phyloP scores from a whole-genome alignment of 2,113 vertebrate species.

The Cynocephalus volans region DNA sequence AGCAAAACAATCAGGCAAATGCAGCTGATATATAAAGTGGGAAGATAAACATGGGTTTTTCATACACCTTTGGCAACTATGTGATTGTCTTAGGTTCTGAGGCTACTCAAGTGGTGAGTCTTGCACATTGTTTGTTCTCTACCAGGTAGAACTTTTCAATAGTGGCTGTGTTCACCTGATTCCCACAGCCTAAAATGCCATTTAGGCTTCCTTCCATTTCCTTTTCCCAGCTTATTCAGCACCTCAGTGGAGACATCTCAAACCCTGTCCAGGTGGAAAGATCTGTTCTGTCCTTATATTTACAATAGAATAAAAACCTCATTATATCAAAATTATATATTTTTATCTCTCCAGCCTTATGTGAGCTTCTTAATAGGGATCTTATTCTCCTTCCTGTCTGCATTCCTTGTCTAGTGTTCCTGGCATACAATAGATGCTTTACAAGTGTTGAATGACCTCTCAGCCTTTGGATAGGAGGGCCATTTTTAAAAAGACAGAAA shows the following conservation, averaged over 20 bases:
- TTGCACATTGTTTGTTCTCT: not conserved
- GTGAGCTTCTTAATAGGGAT: not conserved
- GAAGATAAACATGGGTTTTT: not conserved
- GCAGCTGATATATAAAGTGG: rapidly evolving
- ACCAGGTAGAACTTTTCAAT: not conserved
- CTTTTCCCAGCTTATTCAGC: not conserved
- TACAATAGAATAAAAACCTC: not conserved
- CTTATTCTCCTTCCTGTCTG: not conserved
- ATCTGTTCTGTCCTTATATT: not conserved
- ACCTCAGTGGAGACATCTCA: not conserved
- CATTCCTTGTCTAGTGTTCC: not conserved
- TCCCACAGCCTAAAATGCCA: not conserved
- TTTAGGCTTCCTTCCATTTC: not conserved
- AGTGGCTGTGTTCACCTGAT: not conserved
- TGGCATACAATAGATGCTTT: not conserved
- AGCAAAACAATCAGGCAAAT: not conserved
- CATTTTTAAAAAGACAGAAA: not conserved
- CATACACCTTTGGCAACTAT: not conserved
- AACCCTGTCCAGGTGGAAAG: not conserved
- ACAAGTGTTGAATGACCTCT: not conserved
- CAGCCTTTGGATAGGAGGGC: not conserved
- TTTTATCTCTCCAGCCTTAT: not conserved
- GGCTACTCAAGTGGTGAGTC: not conserved
- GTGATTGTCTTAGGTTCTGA: rapidly evolving
- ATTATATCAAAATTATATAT: not conserved